These are phyloP conservation scores for Myocastor coypus DNA, from an alignment of 2,113 vertebrate genomes.

Conservation along the genomic window DNA sequence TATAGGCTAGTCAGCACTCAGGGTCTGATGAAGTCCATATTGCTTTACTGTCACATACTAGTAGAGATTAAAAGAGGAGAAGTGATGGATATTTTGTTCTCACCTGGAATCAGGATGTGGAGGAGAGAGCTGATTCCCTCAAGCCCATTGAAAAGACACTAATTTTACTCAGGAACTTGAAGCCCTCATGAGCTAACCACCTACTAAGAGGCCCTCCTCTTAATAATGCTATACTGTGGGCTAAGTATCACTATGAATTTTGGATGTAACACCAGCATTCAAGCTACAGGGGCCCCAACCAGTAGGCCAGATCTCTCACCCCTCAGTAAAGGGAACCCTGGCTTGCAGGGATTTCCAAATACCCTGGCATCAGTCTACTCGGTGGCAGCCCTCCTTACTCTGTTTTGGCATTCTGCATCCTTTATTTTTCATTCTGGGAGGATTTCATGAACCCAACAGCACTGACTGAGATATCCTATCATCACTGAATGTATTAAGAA, in stretches of 20 bases:
- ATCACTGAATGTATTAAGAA: conserved; percentile 18
- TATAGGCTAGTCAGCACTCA: background rate
- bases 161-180: background rate
- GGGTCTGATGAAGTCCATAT: background rate
- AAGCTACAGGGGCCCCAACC: background rate
- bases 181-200: background rate
- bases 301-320: background rate
- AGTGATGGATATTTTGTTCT: background rate
- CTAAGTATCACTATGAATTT: background rate
- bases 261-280: background rate
- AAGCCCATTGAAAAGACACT: background rate
- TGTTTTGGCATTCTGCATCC: background rate
- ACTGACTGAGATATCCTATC: background rate
- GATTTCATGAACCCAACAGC: background rate
- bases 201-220: background rate
- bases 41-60: background rate
- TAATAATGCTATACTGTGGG: background rate
- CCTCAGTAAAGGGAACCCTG: background rate
- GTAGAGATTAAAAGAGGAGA: background rate
- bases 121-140: background rate
- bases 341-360: background rate
- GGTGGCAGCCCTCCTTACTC: background rate
- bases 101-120: background rate
- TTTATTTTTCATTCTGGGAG: conserved; percentile 6
- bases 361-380: background rate